Evolutionary conservation across 2,888 invertebrate species (phyloP).

Genomic region (Prosopocoilus inquinatus): DNA sequence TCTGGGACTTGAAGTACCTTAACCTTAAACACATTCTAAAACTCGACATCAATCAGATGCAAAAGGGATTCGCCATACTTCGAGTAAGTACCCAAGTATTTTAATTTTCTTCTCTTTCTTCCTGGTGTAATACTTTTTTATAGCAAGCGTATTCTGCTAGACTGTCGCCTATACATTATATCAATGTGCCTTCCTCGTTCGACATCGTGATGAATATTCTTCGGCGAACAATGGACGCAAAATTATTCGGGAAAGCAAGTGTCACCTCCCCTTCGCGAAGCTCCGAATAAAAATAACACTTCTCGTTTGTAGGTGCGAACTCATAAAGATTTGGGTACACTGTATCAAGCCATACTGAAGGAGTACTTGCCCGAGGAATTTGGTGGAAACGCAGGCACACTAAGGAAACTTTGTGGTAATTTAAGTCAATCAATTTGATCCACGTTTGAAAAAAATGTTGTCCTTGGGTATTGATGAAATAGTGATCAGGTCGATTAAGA

Average conservation of each 20-base stretch:
- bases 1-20: not conserved
- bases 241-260: not conserved
- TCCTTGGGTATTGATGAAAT: too few species aligned
- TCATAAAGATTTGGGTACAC: conserved; percentile 16
- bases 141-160: not conserved
- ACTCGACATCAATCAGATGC: not conserved
- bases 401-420: too few species aligned
- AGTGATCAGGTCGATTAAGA: too few species aligned
- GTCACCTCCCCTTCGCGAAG: not conserved
- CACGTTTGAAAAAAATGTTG: too few species aligned
- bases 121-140: not conserved
- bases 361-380: conserved; percentile 15
- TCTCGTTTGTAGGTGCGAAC: conserved; percentile 7
- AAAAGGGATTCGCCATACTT: not conserved
- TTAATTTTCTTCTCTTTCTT: too few species aligned
- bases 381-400: conserved; percentile 5
- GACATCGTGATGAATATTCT: not conserved
- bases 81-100: too few species aligned
- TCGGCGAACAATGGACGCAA: not conserved
- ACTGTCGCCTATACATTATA: not conserved
- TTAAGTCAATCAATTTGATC: too few species aligned
- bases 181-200: not conserved
- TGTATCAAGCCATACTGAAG: conserved; percentile 1
- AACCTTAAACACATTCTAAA: not conserved
- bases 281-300: not conserved